Percentiles rank a stretch among this genome's conserved stretches.
These are phyloP conservation scores for Mohoua ochrocephala DNA, from an alignment of 2,113 vertebrate species.

Conservation along the genomic window DNA sequence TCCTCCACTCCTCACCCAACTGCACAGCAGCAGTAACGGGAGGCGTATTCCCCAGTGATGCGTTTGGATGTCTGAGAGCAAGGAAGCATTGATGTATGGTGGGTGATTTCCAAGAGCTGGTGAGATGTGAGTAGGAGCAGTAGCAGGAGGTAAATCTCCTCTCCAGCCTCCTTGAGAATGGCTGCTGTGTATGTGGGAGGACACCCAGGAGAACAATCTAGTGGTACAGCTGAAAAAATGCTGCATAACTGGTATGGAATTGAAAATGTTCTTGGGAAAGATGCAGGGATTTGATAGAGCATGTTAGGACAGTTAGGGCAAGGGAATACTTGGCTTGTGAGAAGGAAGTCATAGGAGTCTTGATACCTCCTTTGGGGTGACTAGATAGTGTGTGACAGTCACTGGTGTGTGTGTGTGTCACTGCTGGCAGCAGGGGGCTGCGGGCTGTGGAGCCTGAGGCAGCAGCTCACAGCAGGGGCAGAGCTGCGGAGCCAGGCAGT, in stretches of 20 bases:
- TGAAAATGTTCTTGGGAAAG: background rate
- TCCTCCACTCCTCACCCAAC: background rate
- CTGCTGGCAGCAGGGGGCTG: background rate
- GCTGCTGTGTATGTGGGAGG: background rate
- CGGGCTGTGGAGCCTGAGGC: background rate
- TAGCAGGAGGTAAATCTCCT: background rate
- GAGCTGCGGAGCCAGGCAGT: background rate
- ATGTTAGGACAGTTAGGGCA: background rate
- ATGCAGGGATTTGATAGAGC: accelerated
- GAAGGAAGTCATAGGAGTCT: background rate
- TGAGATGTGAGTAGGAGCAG: background rate
- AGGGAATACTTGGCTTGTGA: background rate
- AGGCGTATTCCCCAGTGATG: accelerated
- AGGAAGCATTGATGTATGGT: background rate
- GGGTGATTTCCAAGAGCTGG: background rate
- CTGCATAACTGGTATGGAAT: background rate
- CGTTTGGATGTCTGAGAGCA: background rate
- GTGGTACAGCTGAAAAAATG: background rate
- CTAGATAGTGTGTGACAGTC: background rate
- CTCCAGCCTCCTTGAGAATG: background rate
- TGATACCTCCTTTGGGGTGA: background rate
- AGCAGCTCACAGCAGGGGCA: background rate
- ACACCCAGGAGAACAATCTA: background rate
- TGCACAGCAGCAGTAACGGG: background rate
- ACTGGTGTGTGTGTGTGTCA: background rate